Evolutionary conservation across 2,888 invertebrate species (phyloP), one percentile per base, ranked within the genome.

Genomic region (Odontocerum albicorne): DNA sequence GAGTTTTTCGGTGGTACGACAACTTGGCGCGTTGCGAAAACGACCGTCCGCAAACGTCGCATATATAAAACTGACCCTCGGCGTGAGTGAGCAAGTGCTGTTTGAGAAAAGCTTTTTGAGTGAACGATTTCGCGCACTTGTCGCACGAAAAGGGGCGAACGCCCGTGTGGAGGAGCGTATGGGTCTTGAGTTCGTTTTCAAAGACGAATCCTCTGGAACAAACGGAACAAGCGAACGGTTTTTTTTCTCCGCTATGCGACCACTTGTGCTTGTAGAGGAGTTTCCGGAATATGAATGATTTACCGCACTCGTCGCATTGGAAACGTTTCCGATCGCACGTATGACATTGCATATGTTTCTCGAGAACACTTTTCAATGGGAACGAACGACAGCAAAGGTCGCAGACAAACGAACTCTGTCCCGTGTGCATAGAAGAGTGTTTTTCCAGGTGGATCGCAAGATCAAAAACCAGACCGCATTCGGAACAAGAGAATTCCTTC

Each of bases 231-330:
- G 12, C 21, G 17, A 6, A 21, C 2, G 40, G 40, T 21, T 40
- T 40, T 2, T 3, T 40, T 40, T 40, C 40, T 10, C 27, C 27
- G 10, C 27, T 72, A 58, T 77, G 75, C 2, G 75, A 75, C 76
- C 76, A 76, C 63, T 75, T 75, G 66, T 77, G 76, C 62, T 77
- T 77, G 0, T 72, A 63, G 0, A 77, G 66, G 0, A 73, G 66
- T 0, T 73, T 74, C 59, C 74, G 73, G 64, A 66, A 72, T 58
- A 72, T 72, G 44, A 75, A 76, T 53, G 70, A 70, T 63, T 73
- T 73, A 7, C 75, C 76, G 63, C 76, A 77, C 2, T 72, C 72
- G 62, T 70, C 68, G 59, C 76, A 77, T 42, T 67, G 67, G 62
- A 71, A 76, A 45, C 75, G 70, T 12, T 21, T 40, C n/a, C 40